phyloP scores from a whole-genome alignment of 23 tunicate species.

The Phallusia fumigata region DNA sequence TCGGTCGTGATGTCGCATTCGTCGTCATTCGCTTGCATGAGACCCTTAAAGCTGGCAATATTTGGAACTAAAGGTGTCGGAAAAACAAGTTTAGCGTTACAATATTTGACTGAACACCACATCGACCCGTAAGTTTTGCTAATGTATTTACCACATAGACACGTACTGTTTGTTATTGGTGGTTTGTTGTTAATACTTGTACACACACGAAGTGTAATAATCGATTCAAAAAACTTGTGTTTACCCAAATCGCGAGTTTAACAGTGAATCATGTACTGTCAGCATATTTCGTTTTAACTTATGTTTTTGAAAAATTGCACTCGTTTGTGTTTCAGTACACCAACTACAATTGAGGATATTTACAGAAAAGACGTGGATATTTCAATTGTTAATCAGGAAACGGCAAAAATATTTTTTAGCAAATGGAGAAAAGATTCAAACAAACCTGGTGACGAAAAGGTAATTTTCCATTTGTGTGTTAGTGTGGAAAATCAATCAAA shows the following conservation, averaged over 20 bases:
- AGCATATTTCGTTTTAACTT: too few species aligned
- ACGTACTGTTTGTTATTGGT: too few species aligned
- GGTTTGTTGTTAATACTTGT: too few species aligned
- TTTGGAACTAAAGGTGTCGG: conserved; percentile 59
- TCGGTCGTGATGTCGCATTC: background rate
- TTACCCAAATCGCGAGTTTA: too few species aligned
- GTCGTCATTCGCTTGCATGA: background rate
- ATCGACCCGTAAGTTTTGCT: conserved; percentile 61
- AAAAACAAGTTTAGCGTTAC: conserved; percentile 64
- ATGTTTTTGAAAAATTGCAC: too few species aligned
- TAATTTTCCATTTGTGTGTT: background rate
- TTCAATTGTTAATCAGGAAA: background rate
- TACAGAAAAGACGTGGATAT: conserved; percentile 24
- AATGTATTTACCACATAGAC: background rate
- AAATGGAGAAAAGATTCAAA: conserved; percentile 3
- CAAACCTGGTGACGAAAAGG: conserved; percentile 10
- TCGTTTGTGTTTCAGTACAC: conserved; percentile 5
- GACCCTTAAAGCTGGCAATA: conserved; percentile 43
- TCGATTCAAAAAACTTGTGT: too few species aligned
- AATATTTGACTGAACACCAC: conserved; percentile 47
- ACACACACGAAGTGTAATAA: too few species aligned
- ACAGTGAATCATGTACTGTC: too few species aligned
- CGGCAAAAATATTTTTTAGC: conserved; percentile 1
- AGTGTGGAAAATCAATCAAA: background rate
- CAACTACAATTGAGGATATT: conserved; percentile 42